phyloP scores from a whole-genome alignment of 1,140 invertebrate genomes.

The Scaptomyza montana region DNA sequence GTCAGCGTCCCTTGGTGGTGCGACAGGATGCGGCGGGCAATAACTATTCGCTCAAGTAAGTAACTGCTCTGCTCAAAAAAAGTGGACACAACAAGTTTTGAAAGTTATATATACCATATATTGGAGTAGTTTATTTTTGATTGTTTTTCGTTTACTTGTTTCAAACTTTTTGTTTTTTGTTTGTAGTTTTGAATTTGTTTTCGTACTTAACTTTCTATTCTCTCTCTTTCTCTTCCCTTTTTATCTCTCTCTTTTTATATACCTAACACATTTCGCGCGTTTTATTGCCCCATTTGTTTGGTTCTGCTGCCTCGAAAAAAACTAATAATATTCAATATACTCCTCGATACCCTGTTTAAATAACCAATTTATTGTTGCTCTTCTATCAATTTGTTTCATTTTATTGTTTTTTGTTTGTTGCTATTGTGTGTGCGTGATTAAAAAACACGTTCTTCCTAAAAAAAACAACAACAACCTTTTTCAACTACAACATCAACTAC shows the following conservation, averaged over 20 bases:
- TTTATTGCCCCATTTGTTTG: constrained; percentile 8
- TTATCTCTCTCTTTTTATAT: constrained; percentile 16
- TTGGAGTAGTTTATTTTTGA: constrained; percentile 10
- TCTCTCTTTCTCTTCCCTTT: constrained; percentile 11
- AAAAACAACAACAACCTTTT: constrained; percentile 13
- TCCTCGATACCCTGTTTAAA: background rate
- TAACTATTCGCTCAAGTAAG: constrained; percentile 87
- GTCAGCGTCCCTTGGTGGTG: constrained; percentile 86
- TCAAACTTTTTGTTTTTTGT: constrained; percentile 28
- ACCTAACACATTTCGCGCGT: constrained; percentile 10
- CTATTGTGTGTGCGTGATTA: constrained; percentile 60
- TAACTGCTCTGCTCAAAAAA: constrained; percentile 37
- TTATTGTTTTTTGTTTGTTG: constrained; percentile 6
- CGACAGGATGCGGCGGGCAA: constrained; percentile 86
- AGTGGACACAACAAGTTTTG: background rate
- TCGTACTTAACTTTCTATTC: constrained; percentile 28
- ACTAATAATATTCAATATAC: background rate
- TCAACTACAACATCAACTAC: constrained; percentile 39
- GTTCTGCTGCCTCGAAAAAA: constrained; percentile 17
- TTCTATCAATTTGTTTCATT: constrained; percentile 24
- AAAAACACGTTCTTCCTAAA: constrained; percentile 33
- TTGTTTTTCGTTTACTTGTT: constrained; percentile 33
- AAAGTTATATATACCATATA: background rate
- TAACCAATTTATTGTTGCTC: constrained; percentile 17
- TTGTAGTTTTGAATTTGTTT: constrained; percentile 49